Base-by-base conservation (phyloP, 2,888 invertebrate genomes). In the Synanthedon myopaeformis region DNA sequence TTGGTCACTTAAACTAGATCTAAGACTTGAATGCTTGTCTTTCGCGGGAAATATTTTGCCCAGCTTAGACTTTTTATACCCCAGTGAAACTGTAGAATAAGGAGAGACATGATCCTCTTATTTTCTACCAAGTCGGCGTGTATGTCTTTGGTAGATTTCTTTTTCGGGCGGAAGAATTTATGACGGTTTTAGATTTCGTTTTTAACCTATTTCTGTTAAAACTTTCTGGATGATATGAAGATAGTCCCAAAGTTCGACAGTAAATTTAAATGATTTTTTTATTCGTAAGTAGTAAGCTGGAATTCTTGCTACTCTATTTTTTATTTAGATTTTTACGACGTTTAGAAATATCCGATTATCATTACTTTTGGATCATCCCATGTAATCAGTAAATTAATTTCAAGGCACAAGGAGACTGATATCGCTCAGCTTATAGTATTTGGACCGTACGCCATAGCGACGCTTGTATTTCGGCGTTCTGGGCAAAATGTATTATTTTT, bases 401-500 rank as follows among this genome's bases (percentile, higher is more conserved):
- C 8, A 35, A 35, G 8, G 28, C 8, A 35, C 28, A 35, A 35
- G 6, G 28, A 35, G 8, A 35, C 8, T 8, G 8, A 35, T 35
- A 35, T 8, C 28, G 28, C 35, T 35, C 35, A 35, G 35, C 8
- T 35, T 35, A 35, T 35, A 10, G 35, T 35, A 35, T 35, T 35
- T 35, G 35, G 3, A 35, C 10, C 10, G 35, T 10, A 10, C 35
- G 10, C 8, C 35, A 35, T 35, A 35, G 51, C 49, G 53, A 58
- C 58, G 54, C 51, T 59, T 59, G 65, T 68, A 72, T 68, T 72
- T 71, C 66, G 63, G 65, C 66, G 60, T 61, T 61, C 68, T 64
- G 69, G 14, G 69, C 72, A 67, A 69, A 74, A 72, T 66, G 67
- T 66, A 72, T 76, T 67, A 72, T 73, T 72, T 73, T 62, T 70